Conservation (phyloP, 2,113 vertebrate genomes). For the Callipepla californica region DNA sequence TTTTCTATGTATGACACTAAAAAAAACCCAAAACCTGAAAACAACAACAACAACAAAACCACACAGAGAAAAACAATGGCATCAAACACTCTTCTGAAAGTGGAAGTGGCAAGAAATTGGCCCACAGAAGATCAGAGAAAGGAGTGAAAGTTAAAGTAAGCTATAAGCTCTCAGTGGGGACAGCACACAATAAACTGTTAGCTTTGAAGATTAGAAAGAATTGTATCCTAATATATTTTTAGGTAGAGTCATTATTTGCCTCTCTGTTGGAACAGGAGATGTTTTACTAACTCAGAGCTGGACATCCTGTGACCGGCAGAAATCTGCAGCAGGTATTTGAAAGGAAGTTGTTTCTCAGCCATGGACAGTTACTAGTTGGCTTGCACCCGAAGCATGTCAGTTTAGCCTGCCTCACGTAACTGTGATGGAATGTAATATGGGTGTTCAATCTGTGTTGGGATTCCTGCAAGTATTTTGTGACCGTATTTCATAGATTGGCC, state of each 20-base stretch:
- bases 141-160: neutral
- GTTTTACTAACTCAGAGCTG: neutral
- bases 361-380: neutral
- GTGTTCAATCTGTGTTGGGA: neutral
- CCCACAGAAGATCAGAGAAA: neutral
- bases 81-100: neutral
- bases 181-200: neutral
- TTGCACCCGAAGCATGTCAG: neutral
- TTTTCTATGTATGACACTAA: neutral
- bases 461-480: neutral
- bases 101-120: neutral
- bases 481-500: fast-evolving
- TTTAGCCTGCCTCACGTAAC: neutral
- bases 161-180: neutral
- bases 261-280: neutral
- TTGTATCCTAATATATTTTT: neutral
- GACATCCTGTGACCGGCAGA: fast-evolving
- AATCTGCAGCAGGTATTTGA: neutral
- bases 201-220: neutral
- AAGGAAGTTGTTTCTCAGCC: neutral
- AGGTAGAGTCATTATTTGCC: neutral
- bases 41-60: too few species aligned
- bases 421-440: fast-evolving
- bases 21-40: too few species aligned
- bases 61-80: neutral